These are phyloP conservation scores for Babylonia areolata DNA, from an alignment of 1,140 invertebrate species.

Conservation along the genomic window DNA sequence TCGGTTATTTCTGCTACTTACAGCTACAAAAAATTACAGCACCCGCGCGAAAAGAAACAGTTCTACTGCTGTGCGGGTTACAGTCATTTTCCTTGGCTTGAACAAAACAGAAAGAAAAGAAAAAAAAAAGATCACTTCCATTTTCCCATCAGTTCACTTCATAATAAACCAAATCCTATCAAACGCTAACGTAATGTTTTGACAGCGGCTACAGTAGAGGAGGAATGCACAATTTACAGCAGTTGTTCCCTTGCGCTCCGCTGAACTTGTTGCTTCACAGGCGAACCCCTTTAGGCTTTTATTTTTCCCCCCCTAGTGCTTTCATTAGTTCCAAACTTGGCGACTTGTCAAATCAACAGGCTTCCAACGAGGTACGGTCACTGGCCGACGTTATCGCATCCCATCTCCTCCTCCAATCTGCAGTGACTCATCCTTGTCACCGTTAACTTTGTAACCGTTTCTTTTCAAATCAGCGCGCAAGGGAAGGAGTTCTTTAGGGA, in stretches of 20 bases:
- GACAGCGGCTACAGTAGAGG: too few relatives aligned
- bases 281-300: background rate
- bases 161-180: too few relatives aligned
- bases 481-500: background rate
- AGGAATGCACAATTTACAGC: too few relatives aligned
- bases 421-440: slow-evolving; percentile 1
- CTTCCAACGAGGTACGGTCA: background rate
- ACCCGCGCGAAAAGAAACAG: too few relatives aligned
- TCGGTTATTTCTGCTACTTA: too few relatives aligned
- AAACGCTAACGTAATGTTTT: too few relatives aligned
- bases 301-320: too few relatives aligned
- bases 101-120: background rate
- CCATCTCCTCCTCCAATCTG: background rate
- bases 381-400: background rate
- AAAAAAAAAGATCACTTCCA: background rate
- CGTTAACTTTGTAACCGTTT: background rate
- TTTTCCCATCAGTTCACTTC: too few relatives aligned
- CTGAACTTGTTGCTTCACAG: background rate
- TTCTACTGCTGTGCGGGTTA: too few relatives aligned
- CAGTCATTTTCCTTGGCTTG: too few relatives aligned
- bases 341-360: background rate
- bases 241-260: background rate
- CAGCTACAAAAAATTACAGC: too few relatives aligned
- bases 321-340: background rate
- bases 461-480: background rate